These are phyloP conservation scores for Sula dactylatra DNA, from an alignment of 2,113 vertebrate genomes.

Conservation along the genomic window DNA sequence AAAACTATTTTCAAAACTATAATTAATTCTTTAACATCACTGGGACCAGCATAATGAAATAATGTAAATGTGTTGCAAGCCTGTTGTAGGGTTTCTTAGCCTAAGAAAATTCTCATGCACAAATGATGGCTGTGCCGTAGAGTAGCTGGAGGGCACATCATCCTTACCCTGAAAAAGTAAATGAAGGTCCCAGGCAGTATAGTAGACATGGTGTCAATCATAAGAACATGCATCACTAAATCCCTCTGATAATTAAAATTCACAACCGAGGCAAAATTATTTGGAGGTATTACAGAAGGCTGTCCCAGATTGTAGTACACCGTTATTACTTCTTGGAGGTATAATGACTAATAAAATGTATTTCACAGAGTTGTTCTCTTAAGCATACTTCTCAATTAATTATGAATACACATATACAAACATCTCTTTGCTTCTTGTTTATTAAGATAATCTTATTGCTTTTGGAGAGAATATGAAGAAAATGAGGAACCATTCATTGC, in stretches of 20 bases:
- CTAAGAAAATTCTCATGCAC: too few species aligned
- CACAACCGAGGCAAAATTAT: not conserved
- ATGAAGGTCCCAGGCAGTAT: not conserved
- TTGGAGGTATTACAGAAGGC: not conserved
- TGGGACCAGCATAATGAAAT: not conserved
- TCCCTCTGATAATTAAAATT: not conserved
- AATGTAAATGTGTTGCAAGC: not conserved
- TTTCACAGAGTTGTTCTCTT: not conserved
- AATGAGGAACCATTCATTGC: not conserved
- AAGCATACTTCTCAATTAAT: not conserved
- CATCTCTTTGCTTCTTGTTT: not conserved
- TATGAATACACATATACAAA: not conserved
- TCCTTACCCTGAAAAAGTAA: not conserved
- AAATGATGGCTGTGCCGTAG: not conserved
- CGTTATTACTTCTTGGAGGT: not conserved
- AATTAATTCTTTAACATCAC: not conserved
- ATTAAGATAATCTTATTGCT: not conserved
- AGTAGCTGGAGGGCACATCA: not conserved
- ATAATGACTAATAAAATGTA: not conserved
- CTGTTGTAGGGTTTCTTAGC: not conserved
- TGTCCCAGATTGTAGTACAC: not conserved
- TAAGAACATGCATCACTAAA: not conserved
- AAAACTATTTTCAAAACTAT: not conserved
- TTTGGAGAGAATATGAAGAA: not conserved
- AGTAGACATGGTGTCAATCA: not conserved